Conservation (phyloP, 2,888 invertebrate genomes). For the Orthonevra nobilis region DNA sequence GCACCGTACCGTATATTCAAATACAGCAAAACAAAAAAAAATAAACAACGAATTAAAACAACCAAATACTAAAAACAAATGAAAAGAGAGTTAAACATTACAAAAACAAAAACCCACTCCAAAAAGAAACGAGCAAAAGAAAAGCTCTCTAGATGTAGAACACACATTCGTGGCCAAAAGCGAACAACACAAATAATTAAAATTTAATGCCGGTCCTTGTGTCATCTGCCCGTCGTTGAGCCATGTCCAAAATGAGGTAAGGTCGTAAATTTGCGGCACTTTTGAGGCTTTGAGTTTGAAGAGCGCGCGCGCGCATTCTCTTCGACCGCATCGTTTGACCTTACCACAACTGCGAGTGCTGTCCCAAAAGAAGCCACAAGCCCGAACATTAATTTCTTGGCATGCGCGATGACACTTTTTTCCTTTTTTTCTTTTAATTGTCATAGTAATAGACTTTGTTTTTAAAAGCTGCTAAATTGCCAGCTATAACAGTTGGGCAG, state of each 20-base stretch:
- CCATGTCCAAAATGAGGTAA: conserved; percentile 69
- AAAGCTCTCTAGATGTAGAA: conserved; percentile 69
- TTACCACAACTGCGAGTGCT: conserved; percentile 36
- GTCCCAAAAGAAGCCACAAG: conserved; percentile 19
- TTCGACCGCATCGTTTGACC: conserved; percentile 52
- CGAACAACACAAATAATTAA: conserved; percentile 62
- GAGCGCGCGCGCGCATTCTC: conserved; percentile 57
- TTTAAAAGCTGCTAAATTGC: conserved; percentile 55
- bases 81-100: conserved; percentile 49
- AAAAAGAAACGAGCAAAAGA: background rate
- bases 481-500: conserved; percentile 22
- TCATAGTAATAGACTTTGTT: conserved; percentile 53
- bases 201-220: conserved; percentile 69
- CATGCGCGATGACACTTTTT: conserved; percentile 60
- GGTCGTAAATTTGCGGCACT: conserved; percentile 73
- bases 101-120: conserved; percentile 10
- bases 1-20: conserved; percentile 65
- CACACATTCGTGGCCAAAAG: conserved; percentile 68
- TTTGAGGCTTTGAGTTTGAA: conserved; percentile 66
- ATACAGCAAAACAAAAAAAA: conserved; percentile 45
- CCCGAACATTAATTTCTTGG: conserved; percentile 56
- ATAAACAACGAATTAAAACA: too few relatives aligned
- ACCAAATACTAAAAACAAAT: conserved; percentile 28
- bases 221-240: conserved; percentile 68
- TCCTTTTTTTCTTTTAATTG: conserved; percentile 34